Evolutionary conservation across 2,888 invertebrate genomes (phyloP), one percentile per base, ranked within the genome.

Genomic region (Biston stratarius): DNA sequence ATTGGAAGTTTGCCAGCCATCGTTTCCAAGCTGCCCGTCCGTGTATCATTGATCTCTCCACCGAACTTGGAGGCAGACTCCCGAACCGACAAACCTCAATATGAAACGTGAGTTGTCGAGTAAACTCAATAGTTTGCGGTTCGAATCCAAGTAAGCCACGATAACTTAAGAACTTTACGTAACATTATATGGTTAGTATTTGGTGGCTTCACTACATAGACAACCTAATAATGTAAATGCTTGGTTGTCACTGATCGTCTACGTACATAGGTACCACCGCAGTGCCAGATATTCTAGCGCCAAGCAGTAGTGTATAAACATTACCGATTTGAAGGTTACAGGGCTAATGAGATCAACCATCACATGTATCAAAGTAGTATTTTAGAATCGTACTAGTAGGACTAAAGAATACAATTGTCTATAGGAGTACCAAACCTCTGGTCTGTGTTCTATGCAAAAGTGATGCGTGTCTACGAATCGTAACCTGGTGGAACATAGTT

Each of bases 1-100:
- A 61, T 80, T 83, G 83, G 83, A 76, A 67, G 51, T 53, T 61
- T 75, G 82, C 83, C 83, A 83, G 76, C 73, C 72, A 62, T 72
- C 71, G 75, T 72, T 67, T 64, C 65, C 67, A 63, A 67, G 68
- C 70, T 65, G 63, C 64, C 64, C 63, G 69, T 59, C 67, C 64
- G 67, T 64, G 64, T 74, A 71, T 70, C 73, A 71, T 70, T 74
- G 73, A 73, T 74, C 73, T 74, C 67, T 49, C 71, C 70, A 65
- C 71, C 67, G 69, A 69, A 70, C 70, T 73, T 69, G 60, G 53
- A 47, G 61, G 49, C 48, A 33, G 57, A 61, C 63, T 70, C 62
- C 64, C 64, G 34, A 70, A 69, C 52, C 58, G 52, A 49, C 67
- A 70, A 69, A 61, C 59, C 61, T 60, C 64, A 24, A 64, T 48